These are phyloP conservation scores for Tribolium madens DNA, from an alignment of 1,140 invertebrate genomes.

Conservation along the genomic window DNA sequence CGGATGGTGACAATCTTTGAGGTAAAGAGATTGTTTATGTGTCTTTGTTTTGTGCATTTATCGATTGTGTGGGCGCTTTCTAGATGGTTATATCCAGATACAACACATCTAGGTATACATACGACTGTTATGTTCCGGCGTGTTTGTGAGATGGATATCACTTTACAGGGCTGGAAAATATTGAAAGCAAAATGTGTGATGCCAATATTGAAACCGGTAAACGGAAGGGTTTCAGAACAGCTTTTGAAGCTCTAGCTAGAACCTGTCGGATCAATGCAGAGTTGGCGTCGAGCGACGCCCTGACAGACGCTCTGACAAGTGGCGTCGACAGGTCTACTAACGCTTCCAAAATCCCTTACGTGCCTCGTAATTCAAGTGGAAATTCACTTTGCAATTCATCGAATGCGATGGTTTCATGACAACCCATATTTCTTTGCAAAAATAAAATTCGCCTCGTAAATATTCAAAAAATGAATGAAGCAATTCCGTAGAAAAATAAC, in stretches of 20 bases:
- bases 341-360: conserved; percentile 43
- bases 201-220: conserved; percentile 44
- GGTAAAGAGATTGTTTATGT: neutral
- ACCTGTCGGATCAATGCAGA: conserved; percentile 41
- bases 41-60: neutral
- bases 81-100: neutral
- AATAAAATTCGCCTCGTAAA: conserved; percentile 11
- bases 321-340: conserved; percentile 44
- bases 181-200: conserved; percentile 44
- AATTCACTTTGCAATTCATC: conserved; percentile 44
- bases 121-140: conserved; percentile 11
- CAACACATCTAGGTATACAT: neutral
- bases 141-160: conserved; percentile 34
- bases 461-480: conserved; percentile 22
- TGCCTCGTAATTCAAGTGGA: conserved; percentile 44
- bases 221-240: conserved; percentile 43
- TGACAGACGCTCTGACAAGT: conserved; percentile 45
- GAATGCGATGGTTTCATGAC: conserved; percentile 39
- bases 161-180: conserved; percentile 37
- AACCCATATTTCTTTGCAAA: conserved; percentile 24
- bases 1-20: neutral
- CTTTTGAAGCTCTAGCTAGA: conserved; percentile 41
- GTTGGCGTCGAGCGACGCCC: conserved; percentile 33
- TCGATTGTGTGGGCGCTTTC: neutral
- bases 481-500: neutral